phyloP scores from a whole-genome alignment of 2,888 invertebrate genomes.

The Dryobotodes eremita region DNA sequence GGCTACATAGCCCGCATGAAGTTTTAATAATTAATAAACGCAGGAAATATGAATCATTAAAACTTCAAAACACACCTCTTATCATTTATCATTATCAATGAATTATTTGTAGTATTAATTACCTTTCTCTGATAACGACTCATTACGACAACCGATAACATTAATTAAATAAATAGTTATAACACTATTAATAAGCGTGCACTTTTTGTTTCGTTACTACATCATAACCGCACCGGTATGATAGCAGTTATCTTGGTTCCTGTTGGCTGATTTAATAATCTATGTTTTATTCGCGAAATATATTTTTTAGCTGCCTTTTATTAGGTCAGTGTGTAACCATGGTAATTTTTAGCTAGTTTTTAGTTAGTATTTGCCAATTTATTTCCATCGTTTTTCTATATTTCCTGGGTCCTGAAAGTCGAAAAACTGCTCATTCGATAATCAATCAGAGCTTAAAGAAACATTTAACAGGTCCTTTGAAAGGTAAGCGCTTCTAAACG shows the following conservation, averaged over 20 bases:
- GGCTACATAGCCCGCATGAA: not conserved
- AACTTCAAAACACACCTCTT: not conserved
- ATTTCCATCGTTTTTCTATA: not conserved
- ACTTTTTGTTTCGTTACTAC: conserved; percentile 25
- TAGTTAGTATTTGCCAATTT: not conserved
- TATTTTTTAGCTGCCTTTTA: conserved; percentile 11
- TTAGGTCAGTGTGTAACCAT: conserved; percentile 30
- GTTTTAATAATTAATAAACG: not conserved
- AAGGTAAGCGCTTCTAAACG: not conserved
- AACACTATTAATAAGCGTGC: conserved; percentile 27
- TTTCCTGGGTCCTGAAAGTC: not conserved
- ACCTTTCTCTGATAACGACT: conserved; percentile 52
- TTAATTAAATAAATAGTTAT: conserved; percentile 45
- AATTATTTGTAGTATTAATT: conserved; percentile 36
- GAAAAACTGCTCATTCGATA: not conserved
- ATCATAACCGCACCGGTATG: conserved; percentile 9
- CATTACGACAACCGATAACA: conserved; percentile 29
- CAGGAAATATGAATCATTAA: not conserved
- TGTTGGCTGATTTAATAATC: conserved; percentile 37
- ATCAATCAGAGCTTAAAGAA: not conserved
- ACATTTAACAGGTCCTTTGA: not conserved
- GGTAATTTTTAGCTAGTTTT: not conserved
- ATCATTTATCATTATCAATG: conserved; percentile 7
- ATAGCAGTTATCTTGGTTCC: conserved; percentile 57
- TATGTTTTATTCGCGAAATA: conserved; percentile 32